Evolutionary conservation across 1,140 invertebrate genomes (phyloP).

Genomic region (Drosophila pachea): DNA sequence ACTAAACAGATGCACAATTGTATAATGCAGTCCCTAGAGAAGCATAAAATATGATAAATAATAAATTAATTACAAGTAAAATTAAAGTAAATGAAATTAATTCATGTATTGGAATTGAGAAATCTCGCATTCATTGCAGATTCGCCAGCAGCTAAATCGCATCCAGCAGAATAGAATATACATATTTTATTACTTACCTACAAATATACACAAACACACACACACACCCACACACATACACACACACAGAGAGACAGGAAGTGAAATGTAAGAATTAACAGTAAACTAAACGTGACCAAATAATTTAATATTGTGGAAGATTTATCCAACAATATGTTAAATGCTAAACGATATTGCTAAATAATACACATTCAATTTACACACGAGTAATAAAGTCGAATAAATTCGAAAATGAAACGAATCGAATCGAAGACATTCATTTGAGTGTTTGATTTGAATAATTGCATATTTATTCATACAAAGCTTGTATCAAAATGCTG

Average conservation of each 20-base stretch:
- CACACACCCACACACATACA: slow-evolving; percentile 32
- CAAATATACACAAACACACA: slow-evolving; percentile 56
- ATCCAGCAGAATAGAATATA: slow-evolving; percentile 32
- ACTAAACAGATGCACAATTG: slow-evolving; percentile 14
- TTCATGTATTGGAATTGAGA: slow-evolving; percentile 61
- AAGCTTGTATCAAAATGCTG: slow-evolving; percentile 61
- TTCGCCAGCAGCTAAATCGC: slow-evolving; percentile 20
- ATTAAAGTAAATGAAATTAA: slow-evolving; percentile 20
- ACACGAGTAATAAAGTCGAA: slow-evolving; percentile 28
- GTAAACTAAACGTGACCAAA: slow-evolving; percentile 75
- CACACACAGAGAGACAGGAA: slow-evolving; percentile 34
- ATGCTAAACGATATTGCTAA: slow-evolving; percentile 28
- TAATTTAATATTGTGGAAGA: slow-evolving; percentile 70
- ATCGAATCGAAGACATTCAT: neutral
- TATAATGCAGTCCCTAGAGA: slow-evolving; percentile 11
- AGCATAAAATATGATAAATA: neutral
- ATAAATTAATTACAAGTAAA: too few relatives aligned
- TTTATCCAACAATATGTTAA: slow-evolving; percentile 54
- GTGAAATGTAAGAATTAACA: slow-evolving; percentile 31
- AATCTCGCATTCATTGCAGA: slow-evolving; percentile 41
- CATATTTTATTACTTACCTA: slow-evolving; percentile 76
- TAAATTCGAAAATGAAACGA: slow-evolving; percentile 21
- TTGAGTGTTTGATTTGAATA: slow-evolving; percentile 52
- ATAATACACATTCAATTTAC: slow-evolving; percentile 55
- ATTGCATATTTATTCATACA: slow-evolving; percentile 64